Percentiles rank a stretch among this genome's conserved stretches.
These are phyloP conservation scores for Lagenorhynchus albirostris DNA, from an alignment of 2,113 vertebrate species.

Conservation along the genomic window DNA sequence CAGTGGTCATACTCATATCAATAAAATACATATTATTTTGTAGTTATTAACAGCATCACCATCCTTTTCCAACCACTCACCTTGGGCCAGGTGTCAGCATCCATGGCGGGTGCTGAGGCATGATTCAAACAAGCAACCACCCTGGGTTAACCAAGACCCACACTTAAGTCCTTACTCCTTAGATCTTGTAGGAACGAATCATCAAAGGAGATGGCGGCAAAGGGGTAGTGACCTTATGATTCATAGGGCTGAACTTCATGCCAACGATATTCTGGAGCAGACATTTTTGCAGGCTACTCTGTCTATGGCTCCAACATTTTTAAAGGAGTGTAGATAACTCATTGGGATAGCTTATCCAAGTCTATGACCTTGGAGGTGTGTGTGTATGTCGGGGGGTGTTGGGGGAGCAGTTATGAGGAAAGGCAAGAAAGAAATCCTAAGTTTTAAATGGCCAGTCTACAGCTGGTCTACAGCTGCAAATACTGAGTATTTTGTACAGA, in stretches of 20 bases:
- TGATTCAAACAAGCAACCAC: conserved; percentile 22
- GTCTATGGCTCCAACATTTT: conserved; percentile 24
- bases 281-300: conserved; percentile 37
- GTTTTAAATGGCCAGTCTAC: not conserved
- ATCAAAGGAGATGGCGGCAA: conserved; percentile 26
- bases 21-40: not conserved
- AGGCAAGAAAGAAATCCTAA: not conserved
- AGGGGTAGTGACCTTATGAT: conserved; percentile 42
- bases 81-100: not conserved
- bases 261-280: conserved; percentile 39
- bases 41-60: conserved; percentile 19
- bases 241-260: conserved; percentile 35
- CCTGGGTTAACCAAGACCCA: not conserved
- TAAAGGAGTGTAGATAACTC: conserved; percentile 50
- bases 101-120: not conserved
- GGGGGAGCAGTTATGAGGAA: not conserved
- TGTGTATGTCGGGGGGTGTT: not conserved
- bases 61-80: not conserved
- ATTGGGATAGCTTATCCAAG: conserved; percentile 10
- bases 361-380: not conserved
- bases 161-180: not conserved
- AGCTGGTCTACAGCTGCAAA: not conserved
- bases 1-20: not conserved
- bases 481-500: not conserved
- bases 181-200: conserved; percentile 31